A percentile compares a stretch with the other conserved stretches of the same genome.
Evolutionary conservation across 2,113 vertebrate species (phyloP).

Genomic region (Sterna hirundo): DNA sequence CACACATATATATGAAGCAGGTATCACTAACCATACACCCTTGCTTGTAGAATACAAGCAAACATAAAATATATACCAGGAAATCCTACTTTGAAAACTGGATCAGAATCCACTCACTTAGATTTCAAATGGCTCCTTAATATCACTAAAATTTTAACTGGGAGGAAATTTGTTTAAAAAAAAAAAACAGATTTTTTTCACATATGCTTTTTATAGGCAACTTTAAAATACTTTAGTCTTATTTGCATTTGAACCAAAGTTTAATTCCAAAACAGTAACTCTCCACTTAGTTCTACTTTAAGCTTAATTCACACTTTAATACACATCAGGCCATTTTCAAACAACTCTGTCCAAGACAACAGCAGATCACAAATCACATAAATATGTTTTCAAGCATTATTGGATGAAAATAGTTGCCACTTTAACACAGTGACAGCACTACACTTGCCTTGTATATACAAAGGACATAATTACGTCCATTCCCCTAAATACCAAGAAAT

Average conservation of each 20-base stretch:
- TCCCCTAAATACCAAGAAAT: neutral
- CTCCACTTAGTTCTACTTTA: neutral
- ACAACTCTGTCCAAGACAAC: neutral
- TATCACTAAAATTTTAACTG: neutral
- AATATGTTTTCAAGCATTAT: neutral
- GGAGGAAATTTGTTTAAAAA: neutral
- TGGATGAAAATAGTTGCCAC: neutral
- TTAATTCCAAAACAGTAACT: neutral
- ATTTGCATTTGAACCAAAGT: neutral
- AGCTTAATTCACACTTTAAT: neutral
- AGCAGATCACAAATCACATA: neutral
- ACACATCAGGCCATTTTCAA: neutral
- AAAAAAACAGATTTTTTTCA: neutral
- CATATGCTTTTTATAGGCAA: neutral
- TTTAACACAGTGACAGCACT: neutral
- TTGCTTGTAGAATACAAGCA: neutral
- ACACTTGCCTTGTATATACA: neutral
- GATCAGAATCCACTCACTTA: neutral
- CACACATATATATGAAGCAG: neutral
- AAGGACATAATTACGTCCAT: neutral
- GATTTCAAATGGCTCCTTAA: neutral
- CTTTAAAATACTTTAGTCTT: neutral
- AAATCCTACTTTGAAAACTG: neutral
- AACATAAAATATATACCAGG: neutral
- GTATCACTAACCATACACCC: neutral